phyloP scores from a whole-genome alignment of 2,888 invertebrate species.

The Beris chalybata region DNA sequence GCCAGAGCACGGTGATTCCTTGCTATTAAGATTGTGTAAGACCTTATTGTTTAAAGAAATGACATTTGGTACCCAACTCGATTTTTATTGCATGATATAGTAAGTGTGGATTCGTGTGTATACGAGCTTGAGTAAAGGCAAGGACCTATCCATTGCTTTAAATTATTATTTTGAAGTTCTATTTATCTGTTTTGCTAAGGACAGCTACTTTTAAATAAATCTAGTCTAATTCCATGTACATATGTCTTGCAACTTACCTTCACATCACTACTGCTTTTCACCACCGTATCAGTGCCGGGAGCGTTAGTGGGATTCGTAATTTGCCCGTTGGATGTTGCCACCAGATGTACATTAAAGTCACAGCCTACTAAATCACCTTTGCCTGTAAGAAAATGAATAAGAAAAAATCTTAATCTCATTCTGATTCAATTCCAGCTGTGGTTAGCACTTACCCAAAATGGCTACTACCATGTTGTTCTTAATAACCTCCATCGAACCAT shows the following conservation, averaged over 20 bases:
- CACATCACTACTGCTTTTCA: conserved; percentile 93
- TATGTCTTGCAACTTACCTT: conserved; percentile 58
- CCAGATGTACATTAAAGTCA: conserved; percentile 82
- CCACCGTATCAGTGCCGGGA: conserved; percentile 70
- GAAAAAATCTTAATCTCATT: conserved; percentile 5
- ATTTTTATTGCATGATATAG: too few relatives aligned
- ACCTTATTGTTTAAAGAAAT: too few relatives aligned
- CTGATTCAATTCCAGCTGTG: conserved; percentile 4
- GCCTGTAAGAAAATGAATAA: conserved; percentile 61
- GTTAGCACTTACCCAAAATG: conserved; percentile 77
- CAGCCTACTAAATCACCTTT: conserved; percentile 95
- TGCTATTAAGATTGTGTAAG: too few relatives aligned
- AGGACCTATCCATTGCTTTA: too few relatives aligned
- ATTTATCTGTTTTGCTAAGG: too few relatives aligned
- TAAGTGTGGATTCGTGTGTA: too few relatives aligned
- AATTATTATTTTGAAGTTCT: too few relatives aligned
- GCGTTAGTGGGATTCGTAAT: conserved; percentile 63
- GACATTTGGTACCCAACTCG: too few relatives aligned
- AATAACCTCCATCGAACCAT: conserved; percentile 96
- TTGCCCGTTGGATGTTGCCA: conserved; percentile 64
- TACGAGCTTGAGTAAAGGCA: too few relatives aligned
- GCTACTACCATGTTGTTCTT: conserved; percentile 97
- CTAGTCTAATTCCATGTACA: too few relatives aligned
- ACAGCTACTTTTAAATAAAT: too few relatives aligned
- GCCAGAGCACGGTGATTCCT: too few relatives aligned